Base-by-base conservation (phyloP, 2,797 vertebrate species). In the Oryzias sinensis region DNA sequence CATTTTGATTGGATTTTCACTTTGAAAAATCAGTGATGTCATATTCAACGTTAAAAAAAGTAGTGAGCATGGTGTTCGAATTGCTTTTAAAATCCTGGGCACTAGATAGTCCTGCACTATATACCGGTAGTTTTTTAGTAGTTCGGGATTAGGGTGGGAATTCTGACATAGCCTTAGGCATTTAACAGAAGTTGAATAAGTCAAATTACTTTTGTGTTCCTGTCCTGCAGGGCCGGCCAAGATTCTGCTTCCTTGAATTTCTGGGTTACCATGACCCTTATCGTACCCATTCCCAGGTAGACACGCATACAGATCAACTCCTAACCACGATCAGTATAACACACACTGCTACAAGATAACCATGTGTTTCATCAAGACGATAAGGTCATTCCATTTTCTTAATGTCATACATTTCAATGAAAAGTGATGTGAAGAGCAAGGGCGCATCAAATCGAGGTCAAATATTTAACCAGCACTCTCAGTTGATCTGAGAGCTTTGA, bases 311-410 rank as follows among this genome's bases (percentile, higher is more conserved):
- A 40, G 29, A 53, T 46, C 54, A 41, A 42, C 52, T 37, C 44
- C 42, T 43, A 56, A 47, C 11, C 54, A 41, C 62, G 29, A 75
- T 68, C 56, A 55, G 51, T 45, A n/a, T 54, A 33, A 44, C 65
- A 75, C 59, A 37, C 61, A 75, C 61, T 59, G 55, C 62, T 86
- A n/a, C 72, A 71, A 79, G 81, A 88, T 87, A 82, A 77, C 76
- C 69, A 65, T 63, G 65, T 70, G 64, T 82, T 87, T 87, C 83
- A 84, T 85, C 78, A 78, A 65, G 76, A 69, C 81, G 82, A 88
- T 85, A 66, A 52, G 87, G 84, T 84, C 89, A 88, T 88, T 86
- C 83, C 82, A 88, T 90, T 90, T 88, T 65, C 70, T 87, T 76
- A 77, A 70, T 85, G 84, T 88, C 87, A 86, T 83, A 79, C 69